Conservation (phyloP, 2,797 vertebrate genomes). For the Sebastes itinus region DNA sequence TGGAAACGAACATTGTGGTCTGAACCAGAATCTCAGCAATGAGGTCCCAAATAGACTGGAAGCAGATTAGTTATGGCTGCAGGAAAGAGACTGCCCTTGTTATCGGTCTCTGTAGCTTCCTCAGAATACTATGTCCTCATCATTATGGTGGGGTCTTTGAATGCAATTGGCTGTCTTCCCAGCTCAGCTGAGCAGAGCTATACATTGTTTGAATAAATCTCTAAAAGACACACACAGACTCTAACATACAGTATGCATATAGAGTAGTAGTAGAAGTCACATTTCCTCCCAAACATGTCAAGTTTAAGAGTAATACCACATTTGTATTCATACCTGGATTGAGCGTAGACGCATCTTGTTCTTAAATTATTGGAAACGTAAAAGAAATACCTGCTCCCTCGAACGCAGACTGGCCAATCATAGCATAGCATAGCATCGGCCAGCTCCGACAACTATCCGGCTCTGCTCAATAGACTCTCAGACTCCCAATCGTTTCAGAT, state of each 20-base stretch:
- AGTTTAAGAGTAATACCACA: background rate
- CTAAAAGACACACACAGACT: background rate
- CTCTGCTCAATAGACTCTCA: no score
- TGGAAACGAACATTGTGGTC: background rate
- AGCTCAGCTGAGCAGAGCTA: background rate
- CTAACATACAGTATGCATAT: background rate
- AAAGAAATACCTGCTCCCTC: no score
- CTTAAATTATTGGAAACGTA: background rate
- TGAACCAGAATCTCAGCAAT: background rate
- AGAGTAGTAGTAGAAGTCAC: background rate
- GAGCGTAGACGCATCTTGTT: background rate
- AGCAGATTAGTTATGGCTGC: constrained; percentile 21
- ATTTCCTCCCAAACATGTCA: background rate
- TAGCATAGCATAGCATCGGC: no score
- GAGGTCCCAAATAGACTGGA: constrained; percentile 28
- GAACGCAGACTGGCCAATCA: no score
- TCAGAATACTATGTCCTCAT: constrained; percentile 6
- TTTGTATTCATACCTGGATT: background rate
- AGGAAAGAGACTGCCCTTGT: constrained; percentile 24
- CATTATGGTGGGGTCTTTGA: background rate
- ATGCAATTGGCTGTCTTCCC: background rate
- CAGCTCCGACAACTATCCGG: no score
- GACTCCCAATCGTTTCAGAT: no score
- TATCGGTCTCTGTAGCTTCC: background rate
- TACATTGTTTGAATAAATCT: background rate